A percentile compares a stretch with the other conserved stretches of the same genome.
Conservation (phyloP, 2,797 vertebrate species). For the Syndactyla subalaris region DNA sequence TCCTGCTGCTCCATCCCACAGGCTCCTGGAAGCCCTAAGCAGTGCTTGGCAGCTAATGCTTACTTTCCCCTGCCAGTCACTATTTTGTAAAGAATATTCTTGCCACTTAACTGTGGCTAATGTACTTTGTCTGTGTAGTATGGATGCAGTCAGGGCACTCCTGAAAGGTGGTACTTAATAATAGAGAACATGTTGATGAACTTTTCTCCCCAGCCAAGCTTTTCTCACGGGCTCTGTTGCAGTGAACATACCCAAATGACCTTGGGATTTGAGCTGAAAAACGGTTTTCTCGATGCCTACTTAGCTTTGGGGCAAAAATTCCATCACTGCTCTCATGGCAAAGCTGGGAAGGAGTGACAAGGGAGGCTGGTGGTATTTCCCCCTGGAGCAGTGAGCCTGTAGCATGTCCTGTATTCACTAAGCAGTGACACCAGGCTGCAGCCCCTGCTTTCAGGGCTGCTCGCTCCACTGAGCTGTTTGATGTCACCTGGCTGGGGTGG, state of each 20-base stretch:
- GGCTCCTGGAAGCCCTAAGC: neutral
- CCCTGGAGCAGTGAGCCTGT: neutral
- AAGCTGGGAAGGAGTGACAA: neutral
- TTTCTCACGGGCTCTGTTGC: neutral
- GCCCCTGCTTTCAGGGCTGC: neutral
- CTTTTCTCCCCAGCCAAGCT: neutral
- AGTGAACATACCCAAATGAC: neutral
- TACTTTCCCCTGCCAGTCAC: neutral
- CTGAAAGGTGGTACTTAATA: neutral
- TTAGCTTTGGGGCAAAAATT: constrained; percentile 16
- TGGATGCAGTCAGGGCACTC: neutral
- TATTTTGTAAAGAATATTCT: neutral
- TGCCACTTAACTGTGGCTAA: neutral
- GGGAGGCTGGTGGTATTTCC: neutral
- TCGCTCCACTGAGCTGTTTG: neutral
- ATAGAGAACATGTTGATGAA: neutral
- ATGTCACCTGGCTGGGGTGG: neutral
- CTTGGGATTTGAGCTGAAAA: neutral
- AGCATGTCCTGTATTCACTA: neutral
- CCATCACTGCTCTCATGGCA: neutral
- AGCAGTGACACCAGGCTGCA: neutral
- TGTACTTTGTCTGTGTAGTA: neutral
- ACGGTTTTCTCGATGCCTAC: neutral
- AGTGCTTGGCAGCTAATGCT: neutral
- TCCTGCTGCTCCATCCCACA: neutral